Evolutionary conservation across 2,113 vertebrate genomes (phyloP).

Genomic region (Chionomys nivalis): DNA sequence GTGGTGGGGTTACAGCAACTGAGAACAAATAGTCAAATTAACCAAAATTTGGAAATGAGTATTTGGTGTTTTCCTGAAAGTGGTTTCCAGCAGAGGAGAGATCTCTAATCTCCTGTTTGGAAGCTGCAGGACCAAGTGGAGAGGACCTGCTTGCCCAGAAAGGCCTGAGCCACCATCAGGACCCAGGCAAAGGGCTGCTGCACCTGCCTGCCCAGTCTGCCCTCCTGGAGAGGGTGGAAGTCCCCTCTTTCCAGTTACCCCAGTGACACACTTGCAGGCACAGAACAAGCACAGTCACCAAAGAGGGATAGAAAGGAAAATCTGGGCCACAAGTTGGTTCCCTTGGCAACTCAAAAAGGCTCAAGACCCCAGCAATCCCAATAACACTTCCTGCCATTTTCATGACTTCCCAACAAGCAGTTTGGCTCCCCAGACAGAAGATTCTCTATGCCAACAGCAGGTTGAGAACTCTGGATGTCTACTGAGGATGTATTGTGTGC

Average conservation of each 20-base stretch:
- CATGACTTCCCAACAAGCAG: background rate
- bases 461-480: background rate
- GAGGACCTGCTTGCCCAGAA: background rate
- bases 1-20: background rate
- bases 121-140: background rate
- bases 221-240: background rate
- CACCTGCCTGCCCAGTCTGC: background rate
- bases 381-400: background rate
- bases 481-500: background rate
- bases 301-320: background rate
- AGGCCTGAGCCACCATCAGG: rapidly evolving
- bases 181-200: background rate
- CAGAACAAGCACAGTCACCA: background rate
- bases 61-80: conserved; percentile 9
- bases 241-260: background rate
- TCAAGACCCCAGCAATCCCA: background rate
- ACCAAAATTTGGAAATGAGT: conserved; percentile 50
- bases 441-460: background rate
- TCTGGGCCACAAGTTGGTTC: background rate
- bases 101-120: background rate
- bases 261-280: background rate
- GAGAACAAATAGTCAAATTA: conserved; percentile 67
- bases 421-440: background rate
- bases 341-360: background rate
- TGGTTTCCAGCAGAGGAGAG: background rate